phyloP scores from a whole-genome alignment of 2,888 invertebrate species.

The Polydrusus pterygomalis region DNA sequence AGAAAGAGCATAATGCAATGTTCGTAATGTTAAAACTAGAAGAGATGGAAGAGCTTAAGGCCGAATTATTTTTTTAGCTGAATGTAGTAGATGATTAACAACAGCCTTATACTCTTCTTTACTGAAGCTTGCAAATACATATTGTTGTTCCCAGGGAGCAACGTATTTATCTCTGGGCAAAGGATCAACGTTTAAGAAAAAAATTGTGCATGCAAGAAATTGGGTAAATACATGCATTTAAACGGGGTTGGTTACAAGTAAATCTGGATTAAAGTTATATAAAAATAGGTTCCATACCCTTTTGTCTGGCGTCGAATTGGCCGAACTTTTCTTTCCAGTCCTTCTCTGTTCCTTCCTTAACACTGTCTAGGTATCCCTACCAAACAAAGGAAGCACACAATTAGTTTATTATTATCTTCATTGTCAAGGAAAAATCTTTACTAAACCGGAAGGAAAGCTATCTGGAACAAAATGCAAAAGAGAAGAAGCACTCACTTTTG shows the following conservation, averaged over 20 bases:
- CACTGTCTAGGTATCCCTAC: slow-evolving; percentile 89
- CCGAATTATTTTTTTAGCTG: not conserved
- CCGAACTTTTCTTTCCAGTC: slow-evolving; percentile 91
- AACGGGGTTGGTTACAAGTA: too few species aligned
- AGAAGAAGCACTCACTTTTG: slow-evolving; percentile 38
- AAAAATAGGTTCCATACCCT: slow-evolving; percentile 79
- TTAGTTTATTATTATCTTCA: too few species aligned
- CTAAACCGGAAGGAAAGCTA: too few species aligned
- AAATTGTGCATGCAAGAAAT: not conserved
- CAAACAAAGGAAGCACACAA: slow-evolving; percentile 28
- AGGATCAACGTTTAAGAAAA: not conserved
- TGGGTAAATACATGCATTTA: not conserved
- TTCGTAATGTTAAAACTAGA: slow-evolving; percentile 53
- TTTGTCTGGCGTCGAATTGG: slow-evolving; percentile 91
- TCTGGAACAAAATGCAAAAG: not conserved
- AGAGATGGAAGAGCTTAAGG: slow-evolving; percentile 27
- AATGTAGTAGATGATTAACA: not conserved
- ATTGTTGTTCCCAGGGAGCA: too few species aligned
- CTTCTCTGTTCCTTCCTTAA: slow-evolving; percentile 90
- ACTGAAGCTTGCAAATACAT: too few species aligned
- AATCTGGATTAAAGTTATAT: too few species aligned
- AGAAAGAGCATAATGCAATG: slow-evolving; percentile 54
- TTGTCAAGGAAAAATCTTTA: too few species aligned
- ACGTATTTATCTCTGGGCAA: too few species aligned
- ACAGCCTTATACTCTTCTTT: slow-evolving; percentile 1